A percentile compares a stretch with the other conserved stretches of the same genome.
Conservation (phyloP, 1,140 invertebrate species). For the Dendrolimus kikuchii region DNA sequence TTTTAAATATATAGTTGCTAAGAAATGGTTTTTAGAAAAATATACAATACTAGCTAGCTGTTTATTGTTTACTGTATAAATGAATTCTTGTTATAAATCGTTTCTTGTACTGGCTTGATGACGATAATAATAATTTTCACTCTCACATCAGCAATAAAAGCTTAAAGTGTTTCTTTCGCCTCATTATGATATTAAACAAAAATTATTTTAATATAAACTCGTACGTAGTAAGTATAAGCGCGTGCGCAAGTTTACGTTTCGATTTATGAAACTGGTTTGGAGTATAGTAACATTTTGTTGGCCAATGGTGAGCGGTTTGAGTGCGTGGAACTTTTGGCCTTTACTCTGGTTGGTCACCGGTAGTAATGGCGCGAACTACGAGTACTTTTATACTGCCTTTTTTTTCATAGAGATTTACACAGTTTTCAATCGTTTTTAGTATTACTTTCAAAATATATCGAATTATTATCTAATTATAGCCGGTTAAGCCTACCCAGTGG, state of each 20-base stretch:
- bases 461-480: conserved; percentile 3
- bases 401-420: too few species aligned
- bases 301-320: conserved; percentile 31
- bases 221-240: conserved; percentile 8
- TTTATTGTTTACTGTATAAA: conserved; percentile 2
- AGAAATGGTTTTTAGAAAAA: conserved; percentile 1
- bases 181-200: not conserved
- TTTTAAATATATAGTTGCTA: conserved; percentile 8
- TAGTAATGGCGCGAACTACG: conserved; percentile 8
- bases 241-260: conserved; percentile 20
- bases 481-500: too few species aligned
- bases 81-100: conserved; percentile 1
- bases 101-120: not conserved
- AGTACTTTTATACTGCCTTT: conserved; percentile 1
- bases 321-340: conserved; percentile 59
- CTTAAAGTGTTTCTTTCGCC: too few species aligned
- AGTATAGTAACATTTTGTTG: conserved; percentile 34
- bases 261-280: conserved; percentile 25
- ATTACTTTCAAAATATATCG: conserved; percentile 5
- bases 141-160: too few species aligned
- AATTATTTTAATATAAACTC: conserved; percentile 11
- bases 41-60: conserved; percentile 7
- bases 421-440: conserved; percentile 3
- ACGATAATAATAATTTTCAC: too few species aligned
- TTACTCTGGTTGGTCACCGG: conserved; percentile 30